Conservation (phyloP, 2,888 invertebrate genomes). For the Drosophila demipolita region DNA sequence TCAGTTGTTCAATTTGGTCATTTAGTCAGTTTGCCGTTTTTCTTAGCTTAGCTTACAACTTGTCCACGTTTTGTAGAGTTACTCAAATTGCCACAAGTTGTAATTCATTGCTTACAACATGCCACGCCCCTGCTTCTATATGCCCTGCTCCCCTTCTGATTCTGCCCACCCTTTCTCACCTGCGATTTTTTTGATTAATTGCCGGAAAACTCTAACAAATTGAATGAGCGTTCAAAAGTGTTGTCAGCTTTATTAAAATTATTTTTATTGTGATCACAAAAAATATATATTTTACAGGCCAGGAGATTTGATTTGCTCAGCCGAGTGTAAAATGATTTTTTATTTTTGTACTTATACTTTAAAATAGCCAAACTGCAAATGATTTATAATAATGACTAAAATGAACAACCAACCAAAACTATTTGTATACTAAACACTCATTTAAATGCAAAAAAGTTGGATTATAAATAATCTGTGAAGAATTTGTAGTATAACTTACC, state of each 20-base stretch:
- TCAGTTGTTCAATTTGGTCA: slow-evolving; percentile 16
- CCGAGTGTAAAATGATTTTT: slow-evolving; percentile 7
- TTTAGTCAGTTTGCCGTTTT: slow-evolving; percentile 38
- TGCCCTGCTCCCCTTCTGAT: neutral
- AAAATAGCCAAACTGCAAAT: slow-evolving; percentile 3
- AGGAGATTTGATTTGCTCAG: neutral
- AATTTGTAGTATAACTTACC: slow-evolving; percentile 63
- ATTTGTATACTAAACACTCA: neutral
- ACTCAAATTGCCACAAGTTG: neutral
- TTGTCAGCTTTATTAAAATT: neutral
- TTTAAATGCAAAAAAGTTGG: slow-evolving; percentile 9
- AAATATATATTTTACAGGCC: neutral
- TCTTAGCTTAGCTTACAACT: slow-evolving; percentile 1
- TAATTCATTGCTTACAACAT: slow-evolving; percentile 6
- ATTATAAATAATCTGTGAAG: slow-evolving; percentile 27
- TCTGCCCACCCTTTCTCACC: slow-evolving; percentile 8
- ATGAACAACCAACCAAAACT: slow-evolving; percentile 23
- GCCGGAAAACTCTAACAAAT: slow-evolving; percentile 56
- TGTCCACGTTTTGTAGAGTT: slow-evolving; percentile 14
- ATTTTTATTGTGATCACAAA: neutral
- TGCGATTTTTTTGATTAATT: slow-evolving; percentile 71
- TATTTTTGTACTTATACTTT: slow-evolving; percentile 56
- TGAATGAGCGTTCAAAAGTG: slow-evolving; percentile 22
- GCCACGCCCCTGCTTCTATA: slow-evolving; percentile 11
- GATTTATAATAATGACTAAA: slow-evolving; percentile 3